Evolutionary conservation across 2,888 invertebrate species (phyloP).

Genomic region (Hetaerina titia): DNA sequence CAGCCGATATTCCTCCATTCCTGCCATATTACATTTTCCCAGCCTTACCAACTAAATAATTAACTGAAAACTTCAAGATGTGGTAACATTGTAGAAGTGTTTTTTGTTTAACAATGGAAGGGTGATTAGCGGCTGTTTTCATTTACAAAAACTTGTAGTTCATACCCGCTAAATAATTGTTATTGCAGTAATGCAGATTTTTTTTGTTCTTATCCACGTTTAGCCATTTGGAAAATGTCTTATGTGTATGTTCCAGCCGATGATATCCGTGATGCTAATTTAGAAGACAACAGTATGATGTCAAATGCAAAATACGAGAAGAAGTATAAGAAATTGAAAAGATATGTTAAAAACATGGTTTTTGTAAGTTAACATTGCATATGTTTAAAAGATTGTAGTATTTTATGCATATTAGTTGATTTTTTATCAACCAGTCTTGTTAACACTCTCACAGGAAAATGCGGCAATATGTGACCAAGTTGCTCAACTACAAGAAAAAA

Average conservation of each 20-base stretch:
- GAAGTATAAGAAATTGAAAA: slow-evolving; percentile 75
- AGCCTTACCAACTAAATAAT: slow-evolving; percentile 23
- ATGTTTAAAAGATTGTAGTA: not conserved
- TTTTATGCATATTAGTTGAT: not conserved
- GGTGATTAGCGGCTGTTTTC: not conserved
- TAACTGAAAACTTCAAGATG: not conserved
- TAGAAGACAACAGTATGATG: slow-evolving; percentile 43
- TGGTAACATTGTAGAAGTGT: not conserved
- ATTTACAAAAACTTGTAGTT: not conserved
- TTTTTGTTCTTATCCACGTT: not conserved
- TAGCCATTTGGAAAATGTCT: not conserved
- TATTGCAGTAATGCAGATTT: not conserved
- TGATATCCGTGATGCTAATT: slow-evolving; percentile 13
- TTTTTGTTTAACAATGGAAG: slow-evolving; percentile 5
- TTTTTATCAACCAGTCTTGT: not conserved
- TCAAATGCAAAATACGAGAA: slow-evolving; percentile 74
- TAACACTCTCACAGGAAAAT: slow-evolving; percentile 76
- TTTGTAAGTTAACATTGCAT: slow-evolving; percentile 75
- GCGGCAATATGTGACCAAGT: slow-evolving; percentile 90
- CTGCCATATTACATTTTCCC: slow-evolving; percentile 71
- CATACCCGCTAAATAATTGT: not conserved
- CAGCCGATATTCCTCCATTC: slow-evolving; percentile 71
- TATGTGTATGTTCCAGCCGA: slow-evolving; percentile 35
- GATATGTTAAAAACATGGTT: slow-evolving; percentile 75
- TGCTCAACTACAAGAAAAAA: slow-evolving; percentile 89